A percentile compares a stretch with the other conserved stretches of the same genome.
These are phyloP conservation scores for Gulo gulo DNA, from an alignment of 2,113 vertebrate genomes.

Conservation along the genomic window DNA sequence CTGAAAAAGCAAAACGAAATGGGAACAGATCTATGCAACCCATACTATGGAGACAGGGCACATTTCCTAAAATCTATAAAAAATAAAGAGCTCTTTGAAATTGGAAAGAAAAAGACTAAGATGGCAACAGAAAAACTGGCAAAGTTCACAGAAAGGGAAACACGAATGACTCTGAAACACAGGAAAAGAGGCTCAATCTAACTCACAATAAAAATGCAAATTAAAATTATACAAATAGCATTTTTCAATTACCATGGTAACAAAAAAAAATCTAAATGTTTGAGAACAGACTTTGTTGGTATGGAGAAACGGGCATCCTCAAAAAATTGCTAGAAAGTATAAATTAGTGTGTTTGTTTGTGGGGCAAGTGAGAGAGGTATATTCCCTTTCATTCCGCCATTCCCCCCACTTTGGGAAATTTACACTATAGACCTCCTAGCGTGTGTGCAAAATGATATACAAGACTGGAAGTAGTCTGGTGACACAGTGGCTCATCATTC, in stretches of 20 bases:
- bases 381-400: neutral
- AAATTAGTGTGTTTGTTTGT: neutral
- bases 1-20: neutral
- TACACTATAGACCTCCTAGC: neutral
- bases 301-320: neutral
- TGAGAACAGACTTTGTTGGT: neutral
- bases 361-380: neutral
- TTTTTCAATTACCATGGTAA: neutral
- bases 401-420: neutral
- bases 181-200: neutral
- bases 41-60: neutral
- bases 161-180: neutral
- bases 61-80: neutral
- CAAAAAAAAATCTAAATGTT: neutral
- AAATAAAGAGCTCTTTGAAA: neutral
- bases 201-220: neutral
- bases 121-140: neutral
- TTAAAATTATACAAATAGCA: neutral
- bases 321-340: neutral
- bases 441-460: neutral
- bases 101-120: neutral
- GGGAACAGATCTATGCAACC: neutral
- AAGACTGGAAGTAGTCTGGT: neutral
- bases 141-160: constrained; percentile 1
- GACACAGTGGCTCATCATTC: no score